Percentiles rank a stretch among this genome's conserved stretches.
Evolutionary conservation across 2,888 invertebrate genomes (phyloP).

Genomic region (Diachrysia chrysitis): DNA sequence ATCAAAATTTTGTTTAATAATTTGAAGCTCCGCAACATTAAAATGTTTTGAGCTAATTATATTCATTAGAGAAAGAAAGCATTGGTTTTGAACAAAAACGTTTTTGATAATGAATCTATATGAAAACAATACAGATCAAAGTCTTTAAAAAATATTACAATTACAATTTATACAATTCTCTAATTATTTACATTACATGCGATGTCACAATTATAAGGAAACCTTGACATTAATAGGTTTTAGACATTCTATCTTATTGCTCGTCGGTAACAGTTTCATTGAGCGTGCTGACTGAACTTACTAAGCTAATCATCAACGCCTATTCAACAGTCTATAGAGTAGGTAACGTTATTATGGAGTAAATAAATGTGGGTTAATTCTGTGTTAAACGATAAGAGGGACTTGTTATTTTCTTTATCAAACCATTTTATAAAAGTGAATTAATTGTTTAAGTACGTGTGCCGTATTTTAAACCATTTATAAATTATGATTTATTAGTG

Average conservation of each 20-base stretch:
- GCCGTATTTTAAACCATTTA: too few relatives aligned
- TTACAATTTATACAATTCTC: background rate
- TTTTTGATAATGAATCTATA: background rate
- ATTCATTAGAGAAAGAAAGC: background rate
- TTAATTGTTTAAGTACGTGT: too few relatives aligned
- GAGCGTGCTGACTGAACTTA: background rate
- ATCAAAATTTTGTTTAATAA: background rate
- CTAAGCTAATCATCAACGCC: background rate
- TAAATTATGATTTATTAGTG: too few relatives aligned
- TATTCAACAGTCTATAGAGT: too few relatives aligned
- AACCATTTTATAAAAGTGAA: too few relatives aligned
- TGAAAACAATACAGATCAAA: too few relatives aligned
- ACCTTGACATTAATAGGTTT: background rate
- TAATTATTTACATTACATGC: background rate
- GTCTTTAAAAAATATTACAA: too few relatives aligned
- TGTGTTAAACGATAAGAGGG: too few relatives aligned
- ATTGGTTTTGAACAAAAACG: background rate
- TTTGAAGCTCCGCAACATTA: background rate
- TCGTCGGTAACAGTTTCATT: background rate
- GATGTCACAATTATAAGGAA: background rate
- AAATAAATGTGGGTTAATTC: background rate
- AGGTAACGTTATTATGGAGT: too few relatives aligned
- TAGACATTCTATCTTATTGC: slow-evolving; percentile 3
- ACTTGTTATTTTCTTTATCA: too few relatives aligned
- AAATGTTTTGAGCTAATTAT: background rate